Percentiles rank a stretch among this genome's conserved stretches.
phyloP scores from a whole-genome alignment of 2,113 vertebrate species.

The Hystrix brachyura region DNA sequence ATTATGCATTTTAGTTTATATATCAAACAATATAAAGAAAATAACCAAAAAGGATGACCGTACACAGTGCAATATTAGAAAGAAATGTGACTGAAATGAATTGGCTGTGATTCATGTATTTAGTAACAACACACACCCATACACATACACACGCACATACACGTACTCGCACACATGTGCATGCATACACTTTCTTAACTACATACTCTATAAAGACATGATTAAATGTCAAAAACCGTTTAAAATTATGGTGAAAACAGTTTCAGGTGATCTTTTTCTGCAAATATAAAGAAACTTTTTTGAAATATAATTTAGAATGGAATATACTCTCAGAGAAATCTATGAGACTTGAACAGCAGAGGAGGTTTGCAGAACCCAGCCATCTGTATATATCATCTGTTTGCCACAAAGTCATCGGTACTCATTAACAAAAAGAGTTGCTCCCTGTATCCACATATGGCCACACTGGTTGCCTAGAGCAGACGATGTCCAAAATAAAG shows the following conservation, averaged over 20 bases:
- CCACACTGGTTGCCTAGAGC: not conserved
- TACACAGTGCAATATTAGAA: not conserved
- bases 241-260: not conserved
- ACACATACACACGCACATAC: not conserved
- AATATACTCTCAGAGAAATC: not conserved
- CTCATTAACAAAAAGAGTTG: constrained; percentile 20
- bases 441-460: not conserved
- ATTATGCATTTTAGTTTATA: not conserved
- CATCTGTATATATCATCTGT: constrained; percentile 48
- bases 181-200: not conserved
- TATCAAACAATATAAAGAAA: not conserved
- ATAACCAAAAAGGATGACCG: not conserved
- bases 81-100: not conserved
- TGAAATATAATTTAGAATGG: constrained; percentile 10
- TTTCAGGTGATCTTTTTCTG: not conserved
- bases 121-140: not conserved
- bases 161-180: not conserved
- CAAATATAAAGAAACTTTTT: not conserved
- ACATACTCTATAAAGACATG: not conserved
- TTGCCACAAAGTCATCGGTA: not conserved
- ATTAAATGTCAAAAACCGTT: constrained; percentile 29
- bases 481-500: not conserved
- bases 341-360: not conserved
- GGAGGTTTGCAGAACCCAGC: not conserved
- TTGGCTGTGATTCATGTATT: not conserved